A percentile compares a stretch with the other conserved stretches of the same genome.
Conservation (phyloP, 1,140 invertebrate genomes). For the Meloidogyne floridensis region DNA sequence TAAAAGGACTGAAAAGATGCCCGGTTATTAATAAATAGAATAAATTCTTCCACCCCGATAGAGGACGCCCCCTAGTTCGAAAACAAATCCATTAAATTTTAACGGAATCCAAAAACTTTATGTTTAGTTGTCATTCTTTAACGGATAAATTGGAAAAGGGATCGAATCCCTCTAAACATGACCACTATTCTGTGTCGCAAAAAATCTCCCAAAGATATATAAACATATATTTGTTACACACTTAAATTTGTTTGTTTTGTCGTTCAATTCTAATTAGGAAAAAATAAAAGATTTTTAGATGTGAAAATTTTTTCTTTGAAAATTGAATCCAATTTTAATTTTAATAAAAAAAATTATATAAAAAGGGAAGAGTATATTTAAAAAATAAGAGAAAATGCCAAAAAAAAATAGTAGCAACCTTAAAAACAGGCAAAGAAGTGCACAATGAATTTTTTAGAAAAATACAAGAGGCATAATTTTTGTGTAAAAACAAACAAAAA, state of each 20-base stretch:
- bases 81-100: too few relatives aligned
- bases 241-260: not conserved
- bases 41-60: too few relatives aligned
- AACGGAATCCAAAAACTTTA: too few relatives aligned
- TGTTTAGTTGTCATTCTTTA: too few relatives aligned
- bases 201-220: not conserved
- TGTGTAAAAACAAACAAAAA: not conserved
- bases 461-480: not conserved
- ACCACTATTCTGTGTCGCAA: not conserved
- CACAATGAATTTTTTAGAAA: not conserved
- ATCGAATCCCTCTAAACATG: too few relatives aligned
- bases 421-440: conserved; percentile 3
- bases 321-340: not conserved
- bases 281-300: not conserved
- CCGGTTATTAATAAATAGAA: too few relatives aligned
- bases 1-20: too few relatives aligned
- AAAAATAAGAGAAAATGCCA: conserved; percentile 6
- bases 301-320: not conserved
- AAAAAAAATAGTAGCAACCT: not conserved
- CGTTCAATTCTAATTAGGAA: not conserved
- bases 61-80: too few relatives aligned
- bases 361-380: not conserved
- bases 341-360: not conserved
- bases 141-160: too few relatives aligned
- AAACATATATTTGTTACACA: not conserved